A percentile compares a stretch with the other conserved stretches of the same genome.
Evolutionary conservation across 2,888 invertebrate species (phyloP).

Genomic region (Eurytoma californica): DNA sequence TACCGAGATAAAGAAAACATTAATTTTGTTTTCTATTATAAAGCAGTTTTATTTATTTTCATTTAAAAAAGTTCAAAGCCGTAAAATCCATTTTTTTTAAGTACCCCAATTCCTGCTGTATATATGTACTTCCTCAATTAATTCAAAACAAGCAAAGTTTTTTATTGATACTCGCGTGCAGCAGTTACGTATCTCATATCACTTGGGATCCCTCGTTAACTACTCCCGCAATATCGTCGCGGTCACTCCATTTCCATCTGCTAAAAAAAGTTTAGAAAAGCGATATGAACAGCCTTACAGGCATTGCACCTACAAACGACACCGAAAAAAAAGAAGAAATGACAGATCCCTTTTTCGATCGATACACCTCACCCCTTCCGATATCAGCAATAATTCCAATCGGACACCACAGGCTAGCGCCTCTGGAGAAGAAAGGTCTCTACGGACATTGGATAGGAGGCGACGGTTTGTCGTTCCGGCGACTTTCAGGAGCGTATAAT

Average conservation of each 20-base stretch:
- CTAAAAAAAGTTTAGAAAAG: constrained; percentile 50
- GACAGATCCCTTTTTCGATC: constrained; percentile 9
- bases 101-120: too few species aligned
- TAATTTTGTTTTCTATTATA: too few species aligned
- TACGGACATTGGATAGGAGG: constrained; percentile 19
- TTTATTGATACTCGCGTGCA: too few species aligned
- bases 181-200: too few species aligned
- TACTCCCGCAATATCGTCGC: not conserved
- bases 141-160: too few species aligned
- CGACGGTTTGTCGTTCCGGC: constrained; percentile 51
- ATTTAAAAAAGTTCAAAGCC: too few species aligned
- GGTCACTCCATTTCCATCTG: not conserved
- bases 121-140: too few species aligned
- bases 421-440: constrained; percentile 38
- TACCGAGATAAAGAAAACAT: too few species aligned
- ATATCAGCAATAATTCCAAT: not conserved
- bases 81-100: too few species aligned
- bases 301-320: constrained; percentile 34
- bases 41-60: too few species aligned
- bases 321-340: constrained; percentile 49
- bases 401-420: not conserved
- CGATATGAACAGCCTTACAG: constrained; percentile 38
- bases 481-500: constrained; percentile 74
- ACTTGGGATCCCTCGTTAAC: too few species aligned
- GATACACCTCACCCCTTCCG: constrained; percentile 24